These are phyloP conservation scores for Syrmaticus mikado DNA, from an alignment of 2,113 vertebrate species.

Conservation along the genomic window DNA sequence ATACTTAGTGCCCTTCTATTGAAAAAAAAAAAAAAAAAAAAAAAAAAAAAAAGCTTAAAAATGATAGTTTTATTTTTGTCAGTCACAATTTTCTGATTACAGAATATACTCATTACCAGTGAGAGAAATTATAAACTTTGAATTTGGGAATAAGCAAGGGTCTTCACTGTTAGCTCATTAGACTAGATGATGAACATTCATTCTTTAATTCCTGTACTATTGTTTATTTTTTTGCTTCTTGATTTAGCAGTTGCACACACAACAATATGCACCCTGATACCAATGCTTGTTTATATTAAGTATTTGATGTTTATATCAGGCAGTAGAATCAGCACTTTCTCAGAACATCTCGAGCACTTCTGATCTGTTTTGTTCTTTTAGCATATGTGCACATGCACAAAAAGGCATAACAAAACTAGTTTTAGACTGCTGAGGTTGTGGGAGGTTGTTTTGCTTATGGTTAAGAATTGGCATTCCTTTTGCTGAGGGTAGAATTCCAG, in stretches of 20 bases:
- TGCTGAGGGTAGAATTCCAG: neutral
- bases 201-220: neutral
- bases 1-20: neutral
- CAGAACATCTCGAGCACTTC: neutral
- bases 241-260: neutral
- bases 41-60: neutral
- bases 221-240: neutral
- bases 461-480: neutral
- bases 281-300: neutral
- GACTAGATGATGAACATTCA: neutral
- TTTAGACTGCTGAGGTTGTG: neutral
- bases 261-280: neutral
- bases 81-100: neutral
- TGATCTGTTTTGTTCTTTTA: accelerated
- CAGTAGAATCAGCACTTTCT: neutral
- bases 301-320: neutral
- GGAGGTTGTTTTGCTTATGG: neutral
- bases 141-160: neutral
- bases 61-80: neutral
- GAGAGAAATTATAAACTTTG: neutral
- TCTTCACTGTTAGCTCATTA: neutral
- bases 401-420: neutral
- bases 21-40: neutral
- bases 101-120: neutral
- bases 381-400: neutral